Base-by-base conservation (phyloP, 2,113 vertebrate genomes). In the Benitochromis conjunctus region DNA sequence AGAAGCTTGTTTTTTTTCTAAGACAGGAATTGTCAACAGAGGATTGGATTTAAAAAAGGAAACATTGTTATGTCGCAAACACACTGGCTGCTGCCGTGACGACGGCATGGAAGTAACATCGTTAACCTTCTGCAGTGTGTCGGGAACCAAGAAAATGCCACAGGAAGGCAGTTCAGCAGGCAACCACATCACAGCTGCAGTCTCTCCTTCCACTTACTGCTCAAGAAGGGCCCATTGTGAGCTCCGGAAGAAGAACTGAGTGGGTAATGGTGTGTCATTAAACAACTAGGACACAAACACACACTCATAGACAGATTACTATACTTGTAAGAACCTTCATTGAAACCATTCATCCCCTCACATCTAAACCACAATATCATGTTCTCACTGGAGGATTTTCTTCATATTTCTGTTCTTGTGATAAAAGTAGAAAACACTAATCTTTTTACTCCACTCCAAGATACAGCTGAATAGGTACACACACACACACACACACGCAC, bases 131-230 rank as follows among this genome's bases (percentile, higher is more conserved):
- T 36, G 19, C 14, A 29, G 24, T 77, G 81, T 38, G 66, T 58
- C 21, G 46, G 38, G 10, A 19, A 85, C 81, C 53, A 64, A 55
- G 36, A 83, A 87, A 84, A 84, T 83, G 81, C 71, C 60, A 84
- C 69, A 79, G 54, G 34, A 80, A 85, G 80, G 74, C 48, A 51
- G 80, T 86, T 84, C 55, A 85, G 69, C 69, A 89, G 54, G 82
- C 60, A 55, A 74, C 57, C 60, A 69, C 81, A 64, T 84, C 57
- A 79, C 83, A 88, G 78, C 83, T 83, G 66, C 80, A 62, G 76
- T 83, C 51, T 79, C 29, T 55, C 36, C 62, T 85, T 66, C 66
- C 56, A 80, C 36, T 78, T 81, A 62, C 24, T 24, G 54, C 69
- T 85, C 24, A 36, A 87, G 77, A 48, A 78, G 64, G 16, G 58